These are phyloP conservation scores for Cactoblastis cactorum DNA, from an alignment of 2,888 invertebrate genomes.

Conservation along the genomic window DNA sequence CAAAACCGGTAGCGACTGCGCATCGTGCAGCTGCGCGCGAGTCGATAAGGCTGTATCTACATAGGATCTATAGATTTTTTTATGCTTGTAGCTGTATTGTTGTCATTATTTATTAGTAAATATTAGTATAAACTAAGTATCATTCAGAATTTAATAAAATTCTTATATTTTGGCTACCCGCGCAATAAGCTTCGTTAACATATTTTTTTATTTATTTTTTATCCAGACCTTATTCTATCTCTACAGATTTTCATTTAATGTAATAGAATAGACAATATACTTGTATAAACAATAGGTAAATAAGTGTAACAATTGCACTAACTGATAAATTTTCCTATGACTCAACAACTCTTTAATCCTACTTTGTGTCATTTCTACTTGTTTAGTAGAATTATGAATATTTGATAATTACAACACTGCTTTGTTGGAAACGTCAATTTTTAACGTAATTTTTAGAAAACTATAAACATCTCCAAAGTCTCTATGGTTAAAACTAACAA, in stretches of 20 bases:
- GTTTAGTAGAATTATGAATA: constrained; percentile 1
- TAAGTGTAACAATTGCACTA: background rate
- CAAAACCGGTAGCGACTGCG: constrained; percentile 75
- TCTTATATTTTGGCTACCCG: no score
- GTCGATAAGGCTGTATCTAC: constrained; percentile 36
- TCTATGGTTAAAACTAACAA: no score
- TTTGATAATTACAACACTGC: background rate
- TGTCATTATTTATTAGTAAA: background rate
- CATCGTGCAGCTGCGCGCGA: constrained; percentile 71
- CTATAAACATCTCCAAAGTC: background rate
- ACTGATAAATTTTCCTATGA: background rate
- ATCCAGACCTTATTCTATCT: no score
- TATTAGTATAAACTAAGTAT: no score
- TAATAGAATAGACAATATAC: background rate
- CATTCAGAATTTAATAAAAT: no score
- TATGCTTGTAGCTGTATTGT: background rate
- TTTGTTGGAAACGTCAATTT: background rate
- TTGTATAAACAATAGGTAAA: background rate
- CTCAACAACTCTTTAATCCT: constrained; percentile 15
- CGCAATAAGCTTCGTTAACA: no score
- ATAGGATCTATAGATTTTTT: background rate
- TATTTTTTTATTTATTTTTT: no score
- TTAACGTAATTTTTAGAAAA: background rate
- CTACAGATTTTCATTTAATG: no score
- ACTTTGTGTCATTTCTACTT: background rate